A percentile compares a stretch with the other conserved stretches of the same genome.
Conservation (phyloP, 2,888 invertebrate genomes). For the Pollenia labialis region DNA sequence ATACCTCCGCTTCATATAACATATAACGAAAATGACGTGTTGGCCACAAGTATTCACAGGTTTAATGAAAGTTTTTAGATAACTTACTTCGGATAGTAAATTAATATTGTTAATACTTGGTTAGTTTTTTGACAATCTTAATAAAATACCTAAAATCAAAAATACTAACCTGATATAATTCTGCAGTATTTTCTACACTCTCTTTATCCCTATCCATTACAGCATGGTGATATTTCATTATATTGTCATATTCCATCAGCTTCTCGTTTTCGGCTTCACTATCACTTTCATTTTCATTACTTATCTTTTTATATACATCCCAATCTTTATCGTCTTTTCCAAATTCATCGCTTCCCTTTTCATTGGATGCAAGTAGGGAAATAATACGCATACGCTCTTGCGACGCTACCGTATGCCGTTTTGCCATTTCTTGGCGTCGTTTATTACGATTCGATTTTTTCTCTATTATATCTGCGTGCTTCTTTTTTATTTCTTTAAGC, state of each 20-base stretch:
- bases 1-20: slow-evolving; percentile 87
- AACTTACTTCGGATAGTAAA: not conserved
- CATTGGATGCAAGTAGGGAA: slow-evolving; percentile 92
- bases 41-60: slow-evolving; percentile 85
- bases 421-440: slow-evolving; percentile 93
- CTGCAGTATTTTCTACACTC: slow-evolving; percentile 63
- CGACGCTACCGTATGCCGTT: slow-evolving; percentile 94
- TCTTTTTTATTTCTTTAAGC: slow-evolving; percentile 80
- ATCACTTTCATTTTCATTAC: slow-evolving; percentile 92
- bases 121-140: not conserved
- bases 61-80: slow-evolving; percentile 54
- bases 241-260: slow-evolving; percentile 93
- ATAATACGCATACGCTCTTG: slow-evolving; percentile 98
- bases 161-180: slow-evolving; percentile 65
- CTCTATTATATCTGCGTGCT: slow-evolving; percentile 86
- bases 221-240: slow-evolving; percentile 80
- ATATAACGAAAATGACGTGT: slow-evolving; percentile 86
- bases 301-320: slow-evolving; percentile 97
- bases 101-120: not conserved
- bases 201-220: slow-evolving; percentile 58
- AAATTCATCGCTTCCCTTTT: slow-evolving; percentile 94
- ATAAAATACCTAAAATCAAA: slow-evolving; percentile 1
- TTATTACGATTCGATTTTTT: slow-evolving; percentile 91
- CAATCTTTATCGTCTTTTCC: slow-evolving; percentile 97
- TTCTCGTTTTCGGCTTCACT: slow-evolving; percentile 96